phyloP scores from a whole-genome alignment of 2,888 invertebrate genomes.

The Agrotis exclamationis region DNA sequence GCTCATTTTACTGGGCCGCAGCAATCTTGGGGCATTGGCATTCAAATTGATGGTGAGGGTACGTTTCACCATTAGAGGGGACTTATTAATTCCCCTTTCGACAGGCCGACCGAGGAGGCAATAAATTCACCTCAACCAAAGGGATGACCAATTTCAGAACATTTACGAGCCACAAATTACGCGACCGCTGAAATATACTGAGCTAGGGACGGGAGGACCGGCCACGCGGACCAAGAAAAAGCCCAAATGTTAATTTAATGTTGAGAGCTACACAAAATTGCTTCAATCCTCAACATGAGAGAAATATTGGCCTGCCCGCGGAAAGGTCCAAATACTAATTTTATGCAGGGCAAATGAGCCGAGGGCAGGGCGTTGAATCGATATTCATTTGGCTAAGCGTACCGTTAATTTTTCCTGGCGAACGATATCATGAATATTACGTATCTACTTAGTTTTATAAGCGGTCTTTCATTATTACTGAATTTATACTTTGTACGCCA shows the following conservation, averaged over 20 bases:
- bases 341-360: conserved; percentile 88
- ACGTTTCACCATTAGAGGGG: conserved; percentile 91
- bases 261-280: conserved; percentile 88
- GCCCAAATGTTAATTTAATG: conserved; percentile 91
- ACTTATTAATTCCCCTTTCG: conserved; percentile 91
- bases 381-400: conserved; percentile 87
- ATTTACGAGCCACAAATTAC: conserved; percentile 92
- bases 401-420: conserved; percentile 83
- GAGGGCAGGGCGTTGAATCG: conserved; percentile 82
- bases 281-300: conserved; percentile 85
- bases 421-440: conserved; percentile 83
- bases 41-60: conserved; percentile 91
- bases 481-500: conserved; percentile 62
- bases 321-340: conserved; percentile 87
- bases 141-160: conserved; percentile 92
- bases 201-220: conserved; percentile 82
- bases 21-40: conserved; percentile 90
- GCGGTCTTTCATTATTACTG: conserved; percentile 64
- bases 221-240: conserved; percentile 85
- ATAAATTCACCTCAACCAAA: conserved; percentile 91
- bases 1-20: conserved; percentile 84
- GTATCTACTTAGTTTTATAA: conserved; percentile 74
- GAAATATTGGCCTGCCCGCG: conserved; percentile 84
- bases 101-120: conserved; percentile 90
- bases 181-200: conserved; percentile 90